Conservation (phyloP, 2,888 invertebrate species). For the Diplazon laetatorius region DNA sequence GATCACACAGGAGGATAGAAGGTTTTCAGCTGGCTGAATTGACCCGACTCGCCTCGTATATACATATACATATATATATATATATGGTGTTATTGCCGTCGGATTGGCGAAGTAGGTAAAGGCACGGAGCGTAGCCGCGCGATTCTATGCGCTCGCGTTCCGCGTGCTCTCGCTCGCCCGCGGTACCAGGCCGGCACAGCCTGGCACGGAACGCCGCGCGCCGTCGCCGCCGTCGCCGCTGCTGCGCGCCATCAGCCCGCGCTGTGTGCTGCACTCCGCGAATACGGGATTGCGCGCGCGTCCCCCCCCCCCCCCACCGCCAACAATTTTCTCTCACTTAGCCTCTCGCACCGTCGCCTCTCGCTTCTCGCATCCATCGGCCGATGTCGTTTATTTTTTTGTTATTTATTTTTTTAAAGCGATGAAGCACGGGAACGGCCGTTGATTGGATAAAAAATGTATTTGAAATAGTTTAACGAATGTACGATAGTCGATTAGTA, state of each 20-base stretch:
- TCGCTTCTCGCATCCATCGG: slow-evolving; percentile 43
- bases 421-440: too few relatives aligned
- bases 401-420: too few relatives aligned
- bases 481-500: too few relatives aligned
- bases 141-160: slow-evolving; percentile 50
- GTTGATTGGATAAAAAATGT: too few relatives aligned
- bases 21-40: too few relatives aligned
- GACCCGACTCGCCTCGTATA: too few relatives aligned
- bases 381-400: slow-evolving; percentile 48
- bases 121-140: slow-evolving; percentile 64
- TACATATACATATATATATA: too few relatives aligned
- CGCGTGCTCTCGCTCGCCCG: slow-evolving; percentile 65
- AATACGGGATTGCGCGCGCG: slow-evolving; percentile 59
- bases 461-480: too few relatives aligned
- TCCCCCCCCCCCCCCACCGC: slow-evolving; percentile 44
- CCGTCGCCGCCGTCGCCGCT: slow-evolving; percentile 32
- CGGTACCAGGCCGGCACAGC: slow-evolving; percentile 80
- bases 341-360: slow-evolving; percentile 14
- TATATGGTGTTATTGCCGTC: slow-evolving; percentile 3
- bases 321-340: slow-evolving; percentile 46
- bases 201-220: slow-evolving; percentile 76
- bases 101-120: slow-evolving; percentile 68
- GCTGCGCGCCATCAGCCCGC: too few relatives aligned
- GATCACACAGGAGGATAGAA: too few relatives aligned
- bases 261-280: slow-evolving; percentile 72